Conservation (phyloP, 1,140 invertebrate genomes). For the Drosophila nigrodunni region DNA sequence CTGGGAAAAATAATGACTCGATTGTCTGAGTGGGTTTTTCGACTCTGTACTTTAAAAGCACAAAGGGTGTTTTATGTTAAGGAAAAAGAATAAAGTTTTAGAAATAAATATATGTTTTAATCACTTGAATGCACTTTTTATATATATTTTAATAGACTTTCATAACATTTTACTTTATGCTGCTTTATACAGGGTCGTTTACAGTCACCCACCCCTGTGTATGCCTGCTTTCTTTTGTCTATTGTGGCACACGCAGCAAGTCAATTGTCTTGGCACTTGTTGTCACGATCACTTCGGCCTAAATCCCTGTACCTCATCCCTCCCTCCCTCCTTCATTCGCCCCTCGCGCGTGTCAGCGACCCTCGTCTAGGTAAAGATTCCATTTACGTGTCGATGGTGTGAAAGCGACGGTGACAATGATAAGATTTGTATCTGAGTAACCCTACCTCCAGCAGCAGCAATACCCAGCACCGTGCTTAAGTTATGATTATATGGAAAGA, state of each 20-base stretch:
- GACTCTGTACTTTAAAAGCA: no score
- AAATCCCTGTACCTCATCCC: no score
- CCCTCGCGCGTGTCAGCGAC: constrained; percentile 40
- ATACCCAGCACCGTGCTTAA: background rate
- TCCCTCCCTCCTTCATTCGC: background rate
- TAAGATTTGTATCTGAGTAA: constrained; percentile 31
- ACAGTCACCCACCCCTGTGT: no score
- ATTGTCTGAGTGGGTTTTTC: constrained; percentile 8
- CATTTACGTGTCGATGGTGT: constrained; percentile 42
- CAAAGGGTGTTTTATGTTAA: no score
- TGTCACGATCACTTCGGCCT: constrained; percentile 39
- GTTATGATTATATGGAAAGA: constrained; percentile 21
- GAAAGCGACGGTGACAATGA: constrained; percentile 34
- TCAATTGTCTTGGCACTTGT: constrained; percentile 46
- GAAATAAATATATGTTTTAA: no score
- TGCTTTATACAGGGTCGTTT: no score
- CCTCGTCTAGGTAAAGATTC: constrained; percentile 39
- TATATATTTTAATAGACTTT: no score
- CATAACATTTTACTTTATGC: no score
- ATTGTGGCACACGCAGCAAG: constrained; percentile 19
- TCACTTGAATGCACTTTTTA: no score
- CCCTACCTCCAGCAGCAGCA: background rate
- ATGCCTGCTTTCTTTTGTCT: background rate
- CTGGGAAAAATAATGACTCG: constrained; percentile 18
- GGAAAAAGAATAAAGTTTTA: no score